Base-by-base conservation (phyloP, 2,888 invertebrate genomes). In the Plusia festucae region DNA sequence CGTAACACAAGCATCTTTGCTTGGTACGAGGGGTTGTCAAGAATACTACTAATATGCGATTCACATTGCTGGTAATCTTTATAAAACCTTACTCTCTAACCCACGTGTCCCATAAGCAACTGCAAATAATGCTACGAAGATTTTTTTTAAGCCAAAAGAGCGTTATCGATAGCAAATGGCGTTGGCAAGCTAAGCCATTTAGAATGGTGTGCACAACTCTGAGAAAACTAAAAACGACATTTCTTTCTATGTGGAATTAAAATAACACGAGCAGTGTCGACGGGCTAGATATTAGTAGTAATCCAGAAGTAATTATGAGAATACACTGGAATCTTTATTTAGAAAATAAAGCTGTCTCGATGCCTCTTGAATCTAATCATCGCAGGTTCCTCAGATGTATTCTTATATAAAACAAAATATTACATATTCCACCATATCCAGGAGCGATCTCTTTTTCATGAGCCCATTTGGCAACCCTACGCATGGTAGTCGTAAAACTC, bases 401-500 rank as follows among this genome's bases (percentile, higher is more conserved):
- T 79, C 78, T 81, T 76, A 80, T 78, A 82, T 66, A 76, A 82
- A 86, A 87, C 87, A 87, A 87, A 87, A 84, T 68, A 73, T 90
- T 88, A 85, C 89, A 88, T 90, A 88, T 84, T 82, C 85, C 72
- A 11, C 79, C 82, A 80, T 85, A 87, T 86, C 84, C 83, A 74
- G 77, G 60, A 69, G 72, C 74, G 80, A 90, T 90, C 85, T 86
- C 87, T 83, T 89, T 90, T 91, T 90, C 91, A 90, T 90, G 88
- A 85, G 82, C 83, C 86, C 86, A 90, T 91, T 92, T 91, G 91
- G 91, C 89, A 90, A 83, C 86, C 85, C 85, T 82, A 73, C 82
- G 85, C 75, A 78, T 76, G 80, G 82, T 73, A 61, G 76, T 87
- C 88, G 88, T 90, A 88, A 89, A 89, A 86, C 75, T 79, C 79